Evolutionary conservation across 1,140 invertebrate genomes (phyloP), one percentile per base, ranked within the genome.

Genomic region (Drosophila persimilis): DNA sequence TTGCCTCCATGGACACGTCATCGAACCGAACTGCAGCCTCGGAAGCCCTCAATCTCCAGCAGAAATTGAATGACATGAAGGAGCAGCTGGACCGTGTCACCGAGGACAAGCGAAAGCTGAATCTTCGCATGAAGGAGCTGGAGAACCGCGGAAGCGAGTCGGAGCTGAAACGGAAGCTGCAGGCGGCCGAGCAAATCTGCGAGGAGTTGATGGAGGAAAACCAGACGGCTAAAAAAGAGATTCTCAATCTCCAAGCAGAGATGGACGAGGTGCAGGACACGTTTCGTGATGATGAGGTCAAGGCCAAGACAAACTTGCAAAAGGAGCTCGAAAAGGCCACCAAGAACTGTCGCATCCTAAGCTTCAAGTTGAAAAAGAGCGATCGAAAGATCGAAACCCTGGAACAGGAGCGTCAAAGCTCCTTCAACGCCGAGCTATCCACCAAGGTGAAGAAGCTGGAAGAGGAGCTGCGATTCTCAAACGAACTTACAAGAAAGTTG

Each of bases 221-320:
- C 92, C 96, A 98, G 89, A 95, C 97, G 50, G 96, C 99, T 92
- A 98, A 98, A 86, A 96, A 97, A 75, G 98, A 99, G 91, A 95
- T 99, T 17, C 92, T 96, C 52, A 97, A 98, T 80, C 93, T 99
- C 81, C 97, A 98, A 88, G 96, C 98, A 60, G 98, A 99, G 93
- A 98, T 99, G 92, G 98, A 99, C 89, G 98, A 99, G 92, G 96
- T 99, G 95, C 98, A 99, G 91, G 97, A 99, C 91, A 98, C 97
- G 90, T 99, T 99, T 92, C 95, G 97, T 73, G 98, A 99, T 91
- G 98, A 99, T 80, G 98, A 99, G 93, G 97, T 97, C 13, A 97
- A 99, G 79, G 98, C 99, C 92, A 99, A 99, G 91, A 95, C 97
- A n/a, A 97, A 96, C 62, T 90, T 99, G 43, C 95, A 98, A 92